phyloP scores from a whole-genome alignment of 2,888 invertebrate genomes.

The Acronicta psi region DNA sequence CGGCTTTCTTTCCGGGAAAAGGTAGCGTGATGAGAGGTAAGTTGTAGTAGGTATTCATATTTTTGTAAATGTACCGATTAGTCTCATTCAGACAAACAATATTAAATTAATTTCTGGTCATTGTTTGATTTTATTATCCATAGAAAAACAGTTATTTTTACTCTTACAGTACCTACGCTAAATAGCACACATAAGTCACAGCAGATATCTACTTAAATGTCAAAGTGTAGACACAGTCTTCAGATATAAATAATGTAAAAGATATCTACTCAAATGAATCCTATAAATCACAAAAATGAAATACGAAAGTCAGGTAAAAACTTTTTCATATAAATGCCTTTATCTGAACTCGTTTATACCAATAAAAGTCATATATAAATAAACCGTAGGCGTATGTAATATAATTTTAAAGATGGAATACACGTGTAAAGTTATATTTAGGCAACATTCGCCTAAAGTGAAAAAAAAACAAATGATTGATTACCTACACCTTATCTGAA shows the following conservation, averaged over 20 bases:
- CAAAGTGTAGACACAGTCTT: background rate
- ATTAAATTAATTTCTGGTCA: no score
- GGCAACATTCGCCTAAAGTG: constrained; percentile 12
- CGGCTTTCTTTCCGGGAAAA: no score
- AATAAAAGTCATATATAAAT: constrained; percentile 1
- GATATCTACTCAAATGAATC: background rate
- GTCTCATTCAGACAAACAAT: no score
- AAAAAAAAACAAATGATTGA: constrained; percentile 57
- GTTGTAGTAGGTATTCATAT: no score
- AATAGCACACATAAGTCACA: no score
- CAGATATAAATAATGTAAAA: background rate
- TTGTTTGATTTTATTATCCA: no score
- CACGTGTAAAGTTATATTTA: constrained; percentile 20
- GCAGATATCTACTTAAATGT: background rate
- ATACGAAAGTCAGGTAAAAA: background rate
- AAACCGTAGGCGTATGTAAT: background rate
- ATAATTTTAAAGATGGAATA: constrained; percentile 4
- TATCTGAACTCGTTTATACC: background rate
- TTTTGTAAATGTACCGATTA: no score
- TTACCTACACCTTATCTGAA: constrained; percentile 55
- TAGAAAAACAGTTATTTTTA: no score
- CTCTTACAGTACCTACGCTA: no score
- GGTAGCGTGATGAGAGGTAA: no score
- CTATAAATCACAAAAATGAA: constrained; percentile 2
- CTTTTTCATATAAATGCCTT: constrained; percentile 2